Base-by-base conservation (phyloP, 1,140 invertebrate species). In the Marisa cornuarietis region DNA sequence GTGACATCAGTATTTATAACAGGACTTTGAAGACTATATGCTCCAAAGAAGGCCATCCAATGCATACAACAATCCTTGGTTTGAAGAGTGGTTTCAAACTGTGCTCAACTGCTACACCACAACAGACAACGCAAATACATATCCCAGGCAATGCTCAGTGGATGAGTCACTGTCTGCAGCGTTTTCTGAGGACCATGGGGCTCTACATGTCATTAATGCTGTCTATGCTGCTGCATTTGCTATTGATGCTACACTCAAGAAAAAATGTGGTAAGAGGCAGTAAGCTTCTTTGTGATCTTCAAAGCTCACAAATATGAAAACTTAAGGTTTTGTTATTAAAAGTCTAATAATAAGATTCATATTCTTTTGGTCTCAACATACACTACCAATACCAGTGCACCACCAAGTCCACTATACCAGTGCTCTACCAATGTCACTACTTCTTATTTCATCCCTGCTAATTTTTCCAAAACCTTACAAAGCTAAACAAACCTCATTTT, bases 11-110 rank as follows among this genome's bases (percentile, higher is more conserved):
- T 18, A 58, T 69, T 71, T 52, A 18, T 31, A 31, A 49, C 26
- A 81, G 68, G 84, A 83, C 13, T 89, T 87, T 85, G 86, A 87
- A 68, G 78, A 79, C n/a, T 88, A 88, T 63, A 78, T 90, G 11
- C 76, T 81, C 22, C 77, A 76, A n/a, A 87, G 86, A 76, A 85
- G 82, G 42, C 86, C 87, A 54, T 81, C 82, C 24, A 89, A 88
- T 75, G 86, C 89, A 16, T 83, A 79, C 54, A 84, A 87, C 52
- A 90, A 90, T 76, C 88, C 88, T 0, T 90, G 89, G 89, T 90
- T 90, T 76, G 83, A 83, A 18, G 87, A 90, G 78, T 90, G 86
- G 78, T 90, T 89, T 81, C 86, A 90, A 79, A 76, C 83, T 24
- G 85, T 87, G 62, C 81, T 84, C 9, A 82, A 89, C 74, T 90